A percentile compares a stretch with the other conserved stretches of the same genome.
phyloP scores from a whole-genome alignment of 1,140 invertebrate genomes.

The Drosophila parvula region DNA sequence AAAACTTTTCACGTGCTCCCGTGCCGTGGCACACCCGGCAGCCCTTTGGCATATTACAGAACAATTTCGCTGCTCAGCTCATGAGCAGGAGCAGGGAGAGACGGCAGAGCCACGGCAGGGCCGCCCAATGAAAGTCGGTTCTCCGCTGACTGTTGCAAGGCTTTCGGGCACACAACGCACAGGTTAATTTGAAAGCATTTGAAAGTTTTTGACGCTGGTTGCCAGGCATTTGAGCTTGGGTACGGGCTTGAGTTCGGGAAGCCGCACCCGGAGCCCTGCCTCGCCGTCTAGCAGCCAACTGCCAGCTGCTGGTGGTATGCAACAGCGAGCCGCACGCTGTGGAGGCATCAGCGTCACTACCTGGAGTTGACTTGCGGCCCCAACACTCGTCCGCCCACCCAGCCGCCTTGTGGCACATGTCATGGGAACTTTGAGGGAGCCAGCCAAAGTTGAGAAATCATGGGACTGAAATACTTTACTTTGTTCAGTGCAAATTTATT shows the following conservation, averaged over 20 bases:
- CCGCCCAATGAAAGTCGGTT: conserved; percentile 30
- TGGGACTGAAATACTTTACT: conserved; percentile 79
- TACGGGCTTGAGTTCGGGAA: neutral
- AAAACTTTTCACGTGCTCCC: conserved; percentile 4
- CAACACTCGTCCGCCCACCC: conserved; percentile 21
- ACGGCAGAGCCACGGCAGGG: neutral
- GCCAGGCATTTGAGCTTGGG: conserved; percentile 7
- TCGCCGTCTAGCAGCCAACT: neutral
- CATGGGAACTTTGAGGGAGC: conserved; percentile 71
- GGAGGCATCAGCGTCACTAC: conserved; percentile 27
- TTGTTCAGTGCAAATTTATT: conserved; percentile 73
- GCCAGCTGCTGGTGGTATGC: neutral
- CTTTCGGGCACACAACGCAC: conserved; percentile 41
- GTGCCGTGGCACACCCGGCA: conserved; percentile 1
- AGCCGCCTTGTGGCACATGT: conserved; percentile 62
- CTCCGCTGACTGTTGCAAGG: conserved; percentile 8
- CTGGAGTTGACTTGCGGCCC: conserved; percentile 69
- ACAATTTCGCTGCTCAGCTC: conserved; percentile 25
- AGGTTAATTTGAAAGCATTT: conserved; percentile 77
- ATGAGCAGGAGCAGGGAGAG: conserved; percentile 4
- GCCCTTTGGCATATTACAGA: conserved; percentile 26
- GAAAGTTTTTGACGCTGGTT: conserved; percentile 71
- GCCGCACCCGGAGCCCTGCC: neutral
- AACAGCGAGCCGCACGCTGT: conserved; percentile 6
- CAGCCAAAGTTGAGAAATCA: conserved; percentile 69